Percentiles rank a stretch among this genome's conserved stretches.
Evolutionary conservation across 2,113 vertebrate genomes (phyloP).

Genomic region (Sisor rabdophorus): DNA sequence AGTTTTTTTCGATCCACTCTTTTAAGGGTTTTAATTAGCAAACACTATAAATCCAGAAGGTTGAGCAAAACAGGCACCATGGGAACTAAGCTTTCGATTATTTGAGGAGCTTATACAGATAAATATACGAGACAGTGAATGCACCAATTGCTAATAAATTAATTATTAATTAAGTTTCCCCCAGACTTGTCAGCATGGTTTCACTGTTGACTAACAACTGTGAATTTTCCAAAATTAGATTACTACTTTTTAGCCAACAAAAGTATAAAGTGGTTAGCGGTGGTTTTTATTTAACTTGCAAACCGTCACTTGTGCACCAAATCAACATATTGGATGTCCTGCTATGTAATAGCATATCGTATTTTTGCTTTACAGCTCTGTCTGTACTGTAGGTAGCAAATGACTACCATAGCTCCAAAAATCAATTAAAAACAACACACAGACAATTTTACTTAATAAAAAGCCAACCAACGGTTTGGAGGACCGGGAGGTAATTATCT

Average conservation of each 20-base stretch:
- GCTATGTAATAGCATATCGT: background rate
- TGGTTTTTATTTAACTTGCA: background rate
- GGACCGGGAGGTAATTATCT: conserved; percentile 13
- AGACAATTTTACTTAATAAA: background rate
- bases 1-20: no score
- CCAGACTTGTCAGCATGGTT: no score
- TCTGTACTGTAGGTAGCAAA: background rate
- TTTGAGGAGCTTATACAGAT: background rate
- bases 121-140: background rate
- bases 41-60: background rate
- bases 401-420: background rate
- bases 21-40: no score
- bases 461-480: background rate
- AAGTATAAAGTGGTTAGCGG: background rate
- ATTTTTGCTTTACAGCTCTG: background rate
- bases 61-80: background rate
- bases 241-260: background rate
- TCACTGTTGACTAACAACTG: background rate
- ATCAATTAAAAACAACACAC: background rate
- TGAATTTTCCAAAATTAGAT: background rate
- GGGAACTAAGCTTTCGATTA: background rate
- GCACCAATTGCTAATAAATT: background rate
- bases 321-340: background rate
- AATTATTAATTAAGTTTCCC: no score
- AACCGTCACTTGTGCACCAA: background rate